Conservation (phyloP, 1,140 invertebrate genomes). For the Steinernema feltiae region DNA sequence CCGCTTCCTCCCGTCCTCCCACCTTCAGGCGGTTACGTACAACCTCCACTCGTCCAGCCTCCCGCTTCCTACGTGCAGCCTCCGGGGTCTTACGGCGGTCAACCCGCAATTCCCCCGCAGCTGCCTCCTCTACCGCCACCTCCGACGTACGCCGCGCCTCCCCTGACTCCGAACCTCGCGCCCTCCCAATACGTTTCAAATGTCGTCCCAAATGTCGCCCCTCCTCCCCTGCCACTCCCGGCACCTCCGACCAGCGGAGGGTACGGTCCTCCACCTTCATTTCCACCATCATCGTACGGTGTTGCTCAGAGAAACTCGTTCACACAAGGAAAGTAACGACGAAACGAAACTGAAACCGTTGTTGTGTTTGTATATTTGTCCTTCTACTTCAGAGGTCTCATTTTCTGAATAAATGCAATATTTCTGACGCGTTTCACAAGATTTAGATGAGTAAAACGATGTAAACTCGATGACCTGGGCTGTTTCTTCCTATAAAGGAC, state of each 20-base stretch:
- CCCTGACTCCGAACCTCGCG: no score
- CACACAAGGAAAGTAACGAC: background rate
- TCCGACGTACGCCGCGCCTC: background rate
- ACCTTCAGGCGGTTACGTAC: background rate
- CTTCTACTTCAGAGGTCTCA: background rate
- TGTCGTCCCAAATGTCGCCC: no score
- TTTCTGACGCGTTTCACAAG: no score
- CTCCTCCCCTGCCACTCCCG: no score
- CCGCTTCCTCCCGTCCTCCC: background rate
- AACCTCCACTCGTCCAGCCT: background rate
- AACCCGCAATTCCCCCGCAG: background rate
- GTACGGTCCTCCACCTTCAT: background rate
- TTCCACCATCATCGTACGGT: background rate
- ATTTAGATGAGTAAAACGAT: no score
- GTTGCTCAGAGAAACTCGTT: background rate
- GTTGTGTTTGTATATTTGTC: conserved; percentile 5
- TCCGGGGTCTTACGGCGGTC: background rate
- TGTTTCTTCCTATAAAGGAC: no score
- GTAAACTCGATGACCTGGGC: no score
- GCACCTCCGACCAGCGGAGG: background rate
- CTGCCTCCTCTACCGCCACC: background rate
- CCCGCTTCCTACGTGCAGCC: background rate
- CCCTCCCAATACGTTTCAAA: no score
- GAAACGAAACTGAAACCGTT: background rate
- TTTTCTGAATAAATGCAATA: background rate